A percentile compares a stretch with the other conserved stretches of the same genome.
phyloP scores from a whole-genome alignment of 2,888 invertebrate species.

The Drosophila engyochracea region DNA sequence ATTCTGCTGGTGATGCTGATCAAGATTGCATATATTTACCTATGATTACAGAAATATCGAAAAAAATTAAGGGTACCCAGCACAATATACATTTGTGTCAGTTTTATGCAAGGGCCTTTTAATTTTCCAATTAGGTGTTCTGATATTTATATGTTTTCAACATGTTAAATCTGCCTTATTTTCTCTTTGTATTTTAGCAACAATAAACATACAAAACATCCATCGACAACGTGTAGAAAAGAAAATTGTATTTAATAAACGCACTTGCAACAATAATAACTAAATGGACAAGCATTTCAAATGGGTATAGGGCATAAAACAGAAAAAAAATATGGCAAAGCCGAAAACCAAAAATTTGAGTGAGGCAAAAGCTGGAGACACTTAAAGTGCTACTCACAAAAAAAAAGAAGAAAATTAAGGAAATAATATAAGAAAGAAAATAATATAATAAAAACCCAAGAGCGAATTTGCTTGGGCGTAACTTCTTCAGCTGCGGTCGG shows the following conservation, averaged over 20 bases:
- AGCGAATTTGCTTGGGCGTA: conserved; percentile 23
- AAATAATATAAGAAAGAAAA: background rate
- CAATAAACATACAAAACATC: background rate
- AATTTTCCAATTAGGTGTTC: background rate
- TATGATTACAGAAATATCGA: background rate
- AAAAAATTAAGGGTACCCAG: background rate
- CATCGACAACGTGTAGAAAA: background rate
- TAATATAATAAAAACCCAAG: background rate
- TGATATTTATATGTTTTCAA: background rate
- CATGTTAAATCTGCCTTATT: background rate
- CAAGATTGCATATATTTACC: background rate
- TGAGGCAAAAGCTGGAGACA: conserved; percentile 16
- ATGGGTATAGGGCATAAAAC: background rate
- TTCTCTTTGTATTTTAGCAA: background rate
- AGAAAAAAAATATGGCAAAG: background rate
- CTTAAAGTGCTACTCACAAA: conserved; percentile 20
- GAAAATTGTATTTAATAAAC: too few species aligned
- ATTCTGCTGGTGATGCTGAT: background rate
- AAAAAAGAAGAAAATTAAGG: background rate
- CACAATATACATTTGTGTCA: background rate
- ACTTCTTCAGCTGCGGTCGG: conserved; percentile 5
- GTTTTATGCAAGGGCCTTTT: background rate
- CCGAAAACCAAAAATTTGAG: conserved; percentile 14
- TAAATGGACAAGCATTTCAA: background rate
- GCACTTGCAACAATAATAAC: background rate